phyloP scores from a whole-genome alignment of 2,797 vertebrate genomes.

The Agapornis canus region DNA sequence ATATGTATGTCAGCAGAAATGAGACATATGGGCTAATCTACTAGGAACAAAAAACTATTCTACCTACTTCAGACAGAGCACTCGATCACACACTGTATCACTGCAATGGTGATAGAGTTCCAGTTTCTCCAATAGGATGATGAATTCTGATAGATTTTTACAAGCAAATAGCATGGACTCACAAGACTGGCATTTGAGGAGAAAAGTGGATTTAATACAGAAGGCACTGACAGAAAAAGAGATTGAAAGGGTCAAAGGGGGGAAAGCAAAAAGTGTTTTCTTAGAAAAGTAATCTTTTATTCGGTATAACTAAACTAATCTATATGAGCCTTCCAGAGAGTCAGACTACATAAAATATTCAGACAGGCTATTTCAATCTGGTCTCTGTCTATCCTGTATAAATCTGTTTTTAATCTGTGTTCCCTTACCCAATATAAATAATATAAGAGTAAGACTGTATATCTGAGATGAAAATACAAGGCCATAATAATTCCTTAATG shows the following conservation, averaged over 20 bases:
- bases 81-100: not conserved
- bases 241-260: not conserved
- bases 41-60: not conserved
- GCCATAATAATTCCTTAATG: not conserved
- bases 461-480: slow-evolving; percentile 3
- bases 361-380: slow-evolving; percentile 38
- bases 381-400: not conserved
- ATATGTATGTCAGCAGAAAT: not conserved
- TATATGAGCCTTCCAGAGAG: not conserved
- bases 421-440: slow-evolving; percentile 16
- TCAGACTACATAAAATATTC: slow-evolving; percentile 52
- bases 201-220: slow-evolving; percentile 41
- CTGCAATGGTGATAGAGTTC: not conserved
- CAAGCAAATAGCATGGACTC: not conserved
- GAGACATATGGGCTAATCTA: not conserved
- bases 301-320: slow-evolving; percentile 7
- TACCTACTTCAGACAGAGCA: not conserved
- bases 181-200: not conserved
- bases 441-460: not conserved
- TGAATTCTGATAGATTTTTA: slow-evolving; percentile 26
- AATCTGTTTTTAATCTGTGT: slow-evolving; percentile 36
- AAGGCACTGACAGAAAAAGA: slow-evolving; percentile 28
- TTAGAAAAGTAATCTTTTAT: slow-evolving; percentile 35
- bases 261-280: slow-evolving; percentile 12
- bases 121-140: not conserved